phyloP scores from a whole-genome alignment of 1,140 invertebrate species.

The Drosophila rhopaloa region DNA sequence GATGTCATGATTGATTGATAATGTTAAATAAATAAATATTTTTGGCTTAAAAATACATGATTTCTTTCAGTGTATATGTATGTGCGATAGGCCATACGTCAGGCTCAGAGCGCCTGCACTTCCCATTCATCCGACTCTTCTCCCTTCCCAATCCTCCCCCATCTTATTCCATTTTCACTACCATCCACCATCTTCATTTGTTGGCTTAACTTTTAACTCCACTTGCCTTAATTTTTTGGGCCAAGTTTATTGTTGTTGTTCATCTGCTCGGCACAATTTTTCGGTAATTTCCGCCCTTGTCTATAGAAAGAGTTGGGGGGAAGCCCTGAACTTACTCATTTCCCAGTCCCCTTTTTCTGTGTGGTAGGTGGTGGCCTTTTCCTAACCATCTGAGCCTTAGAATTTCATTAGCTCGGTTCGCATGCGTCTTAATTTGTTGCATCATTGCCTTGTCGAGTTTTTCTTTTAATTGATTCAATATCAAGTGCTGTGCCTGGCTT shows the following conservation, averaged over 20 bases:
- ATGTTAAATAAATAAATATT: neutral
- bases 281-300: constrained; percentile 66
- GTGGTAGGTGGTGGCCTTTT: constrained; percentile 10
- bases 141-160: neutral
- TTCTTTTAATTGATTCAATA: constrained; percentile 70
- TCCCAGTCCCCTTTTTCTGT: neutral
- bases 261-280: constrained; percentile 70
- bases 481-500: constrained; percentile 39
- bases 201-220: constrained; percentile 80
- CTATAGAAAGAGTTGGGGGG: constrained; percentile 19
- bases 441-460: constrained; percentile 69
- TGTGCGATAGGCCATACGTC: constrained; percentile 65
- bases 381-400: constrained; percentile 44
- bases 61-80: constrained; percentile 28
- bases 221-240: constrained; percentile 76
- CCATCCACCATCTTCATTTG: constrained; percentile 71
- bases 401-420: constrained; percentile 69
- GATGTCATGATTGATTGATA: no score
- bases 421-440: constrained; percentile 76
- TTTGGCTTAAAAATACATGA: no score
- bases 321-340: constrained; percentile 25
- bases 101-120: constrained; percentile 29
- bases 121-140: constrained; percentile 3
- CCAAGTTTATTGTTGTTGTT: constrained; percentile 69
- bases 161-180: constrained; percentile 17